Evolutionary conservation across 2,113 vertebrate species (phyloP), one percentile per base, ranked within the genome.

Genomic region (Cephalopholis sonnerati): DNA sequence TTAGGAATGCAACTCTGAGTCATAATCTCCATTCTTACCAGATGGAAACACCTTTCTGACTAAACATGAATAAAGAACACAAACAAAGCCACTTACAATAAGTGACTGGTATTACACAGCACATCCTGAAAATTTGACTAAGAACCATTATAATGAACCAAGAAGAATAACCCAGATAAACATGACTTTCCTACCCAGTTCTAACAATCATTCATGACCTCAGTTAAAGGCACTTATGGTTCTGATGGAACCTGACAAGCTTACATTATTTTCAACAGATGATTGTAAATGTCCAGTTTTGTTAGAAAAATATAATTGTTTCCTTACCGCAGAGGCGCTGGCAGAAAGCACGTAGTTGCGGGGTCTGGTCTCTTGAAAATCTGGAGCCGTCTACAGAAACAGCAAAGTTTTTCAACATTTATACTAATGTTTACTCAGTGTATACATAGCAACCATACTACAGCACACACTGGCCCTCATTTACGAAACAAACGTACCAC

Each of bases 271-370:
- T 44, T 13, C 7, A 22, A 17, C 17, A 3, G 12, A 24, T 25
- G 12, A 29, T 22, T 22, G n/a, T 41, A 16, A 12, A 46, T 46
- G 25, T 51, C 22, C 20, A 66, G 46, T 12, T 36, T 7, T 17
- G 1, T 53, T 66, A 20, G 6, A 67, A 1, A 25, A 67, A 39
- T 6, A 63, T 7, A 46, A 50, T 6, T 12, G 55, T 68, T 22
- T 85, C 25, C 97, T 98, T 97, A 99, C 98, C 96, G 97, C 97
- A 82, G 98, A 98, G 74, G 97, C 98, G 81, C 98, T 99, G 93
- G 97, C 97, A 75, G 98, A 99, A 84, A 99, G 97, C 89, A 99
- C 95, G 91, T 98, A 99, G 96, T 99, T 99, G 95, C 98, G 97
- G 61, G 98, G 97, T 95, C 98, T 97, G 94, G 97, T 98, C 96